These are phyloP conservation scores for Ochropacha duplaris DNA, from an alignment of 2,888 invertebrate genomes.

Conservation along the genomic window DNA sequence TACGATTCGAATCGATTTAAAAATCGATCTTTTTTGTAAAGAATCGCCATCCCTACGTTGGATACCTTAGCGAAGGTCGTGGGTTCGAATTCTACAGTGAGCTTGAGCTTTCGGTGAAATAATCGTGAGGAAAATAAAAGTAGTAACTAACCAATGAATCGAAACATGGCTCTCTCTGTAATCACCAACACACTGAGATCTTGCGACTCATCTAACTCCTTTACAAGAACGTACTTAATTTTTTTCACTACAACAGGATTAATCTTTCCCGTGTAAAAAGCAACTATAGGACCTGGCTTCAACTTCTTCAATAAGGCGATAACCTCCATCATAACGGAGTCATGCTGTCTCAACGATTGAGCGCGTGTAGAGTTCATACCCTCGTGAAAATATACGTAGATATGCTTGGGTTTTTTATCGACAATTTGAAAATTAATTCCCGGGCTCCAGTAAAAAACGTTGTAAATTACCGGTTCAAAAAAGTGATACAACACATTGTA, in stretches of 20 bases:
- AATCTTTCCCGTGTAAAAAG: slow-evolving; percentile 60
- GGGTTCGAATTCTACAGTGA: too few species aligned
- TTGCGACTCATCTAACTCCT: slow-evolving; percentile 11
- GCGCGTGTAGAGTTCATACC: slow-evolving; percentile 33
- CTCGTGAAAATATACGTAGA: slow-evolving; percentile 59
- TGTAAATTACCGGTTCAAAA: slow-evolving; percentile 34
- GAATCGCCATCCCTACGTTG: too few species aligned
- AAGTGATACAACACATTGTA: slow-evolving; percentile 36
- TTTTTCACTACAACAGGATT: slow-evolving; percentile 45
- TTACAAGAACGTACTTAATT: slow-evolving; percentile 20
- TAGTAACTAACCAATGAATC: slow-evolving; percentile 51
- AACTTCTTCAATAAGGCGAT: slow-evolving; percentile 33
- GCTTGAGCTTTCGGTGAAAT: too few species aligned
- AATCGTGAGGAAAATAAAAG: neutral
- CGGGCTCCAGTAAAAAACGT: slow-evolving; percentile 38
- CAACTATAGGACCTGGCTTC: slow-evolving; percentile 44
- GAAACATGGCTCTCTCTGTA: slow-evolving; percentile 48
- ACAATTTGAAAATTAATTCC: slow-evolving; percentile 34
- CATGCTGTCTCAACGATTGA: slow-evolving; percentile 48
- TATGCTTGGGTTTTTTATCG: slow-evolving; percentile 39
- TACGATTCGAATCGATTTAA: too few species aligned
- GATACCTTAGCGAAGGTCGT: too few species aligned
- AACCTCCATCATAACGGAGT: slow-evolving; percentile 50
- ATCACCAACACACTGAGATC: slow-evolving; percentile 38
- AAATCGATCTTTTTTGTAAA: too few species aligned